Base-by-base conservation (phyloP, 2,113 vertebrate genomes). In the Cygnus buccinator region DNA sequence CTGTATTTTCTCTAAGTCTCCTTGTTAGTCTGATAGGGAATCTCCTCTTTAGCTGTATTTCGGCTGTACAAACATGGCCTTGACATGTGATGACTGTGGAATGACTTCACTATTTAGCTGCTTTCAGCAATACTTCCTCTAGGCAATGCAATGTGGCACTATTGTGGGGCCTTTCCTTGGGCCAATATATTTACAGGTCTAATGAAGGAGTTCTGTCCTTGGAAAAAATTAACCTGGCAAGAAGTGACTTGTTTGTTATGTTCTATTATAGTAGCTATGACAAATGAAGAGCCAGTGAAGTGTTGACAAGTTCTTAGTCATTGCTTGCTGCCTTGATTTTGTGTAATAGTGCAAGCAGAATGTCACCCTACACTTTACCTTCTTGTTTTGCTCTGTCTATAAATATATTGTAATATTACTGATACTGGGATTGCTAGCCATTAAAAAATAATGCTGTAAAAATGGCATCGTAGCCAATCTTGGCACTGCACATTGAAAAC, bases 391-490 rank as follows among this genome's bases (percentile, higher is more conserved):
- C 71, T 87, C 41, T 90, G 77, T 63, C 80, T 92, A 81, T 92
- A 89, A 90, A 94, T 96, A 84, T n/a, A 91, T 74, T 67, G 61
- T 43, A 57, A 31, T 89, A 79, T 89, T 92, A 83, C 85, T 76
- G 92, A 73, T 93, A 63, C n/a, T 87, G 46, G 67, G 52, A 94
- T 93, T 93, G 93, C 63, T 93, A 94, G 33, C 83, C 84, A 95
- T 93, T 85, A 94, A 94, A 96, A 95, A 95, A 89, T 89, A 93
- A 94, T 89, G 65, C 78, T 91, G 77, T 81, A 95, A 97, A 96
- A 86, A 93, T 81, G 91, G 74, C 39, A 87, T 93, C 77, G 72
- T 57, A 75, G 88, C 44, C 85, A 92, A 41, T 92, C 88, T 91
- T 95, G 95, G 94, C 87, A 89, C 44, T 73, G 44, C 13, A 61